Base-by-base conservation (phyloP, 92 coral and sea anemone species). In the Pocillopora meandrina region DNA sequence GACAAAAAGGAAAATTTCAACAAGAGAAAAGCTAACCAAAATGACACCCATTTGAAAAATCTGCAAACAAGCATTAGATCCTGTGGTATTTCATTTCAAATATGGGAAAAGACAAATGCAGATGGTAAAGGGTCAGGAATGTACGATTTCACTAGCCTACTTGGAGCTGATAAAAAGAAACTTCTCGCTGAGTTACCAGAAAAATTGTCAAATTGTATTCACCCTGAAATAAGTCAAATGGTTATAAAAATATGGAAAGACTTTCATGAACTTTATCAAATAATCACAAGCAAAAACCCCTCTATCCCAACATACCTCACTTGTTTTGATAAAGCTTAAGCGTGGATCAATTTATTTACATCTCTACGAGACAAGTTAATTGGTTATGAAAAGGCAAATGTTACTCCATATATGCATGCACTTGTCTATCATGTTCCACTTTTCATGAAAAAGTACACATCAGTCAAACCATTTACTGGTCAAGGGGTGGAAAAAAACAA, bases 321-420 rank as follows among this genome's bases (percentile, higher is more conserved):
- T 60, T 75, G 52, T 64, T 83, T 76, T 77, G 13, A 21, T 33
- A 88, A 88, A 57, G 85, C 85, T 62, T 55, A 88, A 65, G 85
- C 72, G 57, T 88, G 81, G 88, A 31, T 88, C 19, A 88, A 83
- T 71, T 81, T 78, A 26, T 88, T 83, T 84, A 63, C 70, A n/a
- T 71, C 84, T n/a, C 67, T 88, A 33, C 42, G 85, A 64, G 82
- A 87, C 57, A 81, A 87, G 58, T 58, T 74, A 36, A 52, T 65
- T 36, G 84, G 84, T 63, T 90, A 86, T 70, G 75, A 61, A 52
- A 90, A 73, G 67, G 67, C 80, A 59, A 49, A 83, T 64, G 90
- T 90, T 11, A 90, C 85, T 17, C 90, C 90, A 5, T 90, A 86
- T n/a, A 86, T 86, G 89, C 84, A 86, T 57, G 61, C 77, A 34